Base-by-base conservation (phyloP, 1,140 invertebrate genomes). In the Ephestia elutella region DNA sequence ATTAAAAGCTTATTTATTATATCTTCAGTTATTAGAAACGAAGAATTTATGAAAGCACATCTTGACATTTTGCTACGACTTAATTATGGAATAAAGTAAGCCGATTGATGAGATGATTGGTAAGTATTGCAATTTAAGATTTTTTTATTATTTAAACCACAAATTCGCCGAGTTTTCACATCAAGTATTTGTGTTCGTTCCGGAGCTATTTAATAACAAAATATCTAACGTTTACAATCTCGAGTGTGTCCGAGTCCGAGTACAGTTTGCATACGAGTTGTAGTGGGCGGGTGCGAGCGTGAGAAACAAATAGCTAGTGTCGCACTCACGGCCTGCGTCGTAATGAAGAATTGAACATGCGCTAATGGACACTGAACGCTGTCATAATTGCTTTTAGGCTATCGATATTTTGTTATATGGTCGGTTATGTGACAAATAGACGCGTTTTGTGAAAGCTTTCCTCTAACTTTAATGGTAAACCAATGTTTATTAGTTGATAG, bases 231-330 rank as follows among this genome's bases (percentile, higher is more conserved):
- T 56, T 57, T 63, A 63, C 69, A 69, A 66, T 66, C n/a, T 44
- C 5, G 10, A 44, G 38, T 44, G 38, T 44, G 13, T 25, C 21
- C 21, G 21, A 25, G 21, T n/a, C 2, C 38, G 13, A 44, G 32
- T 38, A 15, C 13, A 44, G 67, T 80, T 78, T 74, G 71, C 75
- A 68, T 57, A 69, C 50, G 19, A 50, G 20, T 21, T 13, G 0
- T 59, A 66, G 82, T 85, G 77, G 84, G 82, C 75, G 81, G 76
- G 76, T 81, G 81, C 61, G 74, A 87, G 62, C 84, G 84, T 87
- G 84, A 79, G 82, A 87, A 85, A 77, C 82, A 83, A 82, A 87
- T 73, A 87, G 59, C 48, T 68, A 64, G 55, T 79, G 82, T 79
- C 79, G 72, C 77, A 71, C 73, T 77, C 78, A 80, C 75, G 77